Evolutionary conservation across 2,888 invertebrate species (phyloP), one percentile per base, ranked within the genome.

Genomic region (Tortricodes alternella): DNA sequence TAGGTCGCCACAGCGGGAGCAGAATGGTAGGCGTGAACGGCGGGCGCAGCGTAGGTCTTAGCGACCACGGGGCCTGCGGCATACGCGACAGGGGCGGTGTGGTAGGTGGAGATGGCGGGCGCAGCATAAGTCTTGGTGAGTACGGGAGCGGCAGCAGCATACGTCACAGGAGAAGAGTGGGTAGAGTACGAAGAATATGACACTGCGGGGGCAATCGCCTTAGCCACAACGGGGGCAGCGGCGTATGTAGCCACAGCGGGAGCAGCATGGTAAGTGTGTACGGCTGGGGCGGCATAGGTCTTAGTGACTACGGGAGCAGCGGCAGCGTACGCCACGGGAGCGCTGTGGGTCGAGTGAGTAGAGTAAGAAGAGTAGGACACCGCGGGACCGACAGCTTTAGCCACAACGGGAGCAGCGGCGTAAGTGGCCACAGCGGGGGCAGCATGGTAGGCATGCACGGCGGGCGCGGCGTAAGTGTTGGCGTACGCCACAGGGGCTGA

Each of bases 211-310:
- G 74, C 67, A 43, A 51, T 19, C 8, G 80, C 71, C 52, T 70
- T 63, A 51, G 70, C 67, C 21, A 92, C 92, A 59, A 84, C 84
- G 48, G 91, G 86, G 46, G 91, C 90, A 52, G 37, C 92, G 34
- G 87, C 85, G 73, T 91, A 91, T 50, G 85, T 46, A 52, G 92
- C 88, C 11, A 92, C 92, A 57, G 84, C 83, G 44, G 89, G 52
- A 11, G 52, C 52, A n/a, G 52, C 44, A 85, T 16, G 56, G 21
- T 39, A 13, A 7, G 63, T 41, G 1, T 60, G 60, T 32, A 63
- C 58, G 46, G 65, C 56, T 9, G 78, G 68, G 41, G 74, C 68
- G 46, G 83, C 75, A 58, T 72, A 66, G 16, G 73, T 68, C 58
- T 73, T 68, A 51, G 73, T 64, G 21, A 82, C 70, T 29, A 86